Base-by-base conservation (phyloP, 2,888 invertebrate species). In the Clitarchus hookeri region DNA sequence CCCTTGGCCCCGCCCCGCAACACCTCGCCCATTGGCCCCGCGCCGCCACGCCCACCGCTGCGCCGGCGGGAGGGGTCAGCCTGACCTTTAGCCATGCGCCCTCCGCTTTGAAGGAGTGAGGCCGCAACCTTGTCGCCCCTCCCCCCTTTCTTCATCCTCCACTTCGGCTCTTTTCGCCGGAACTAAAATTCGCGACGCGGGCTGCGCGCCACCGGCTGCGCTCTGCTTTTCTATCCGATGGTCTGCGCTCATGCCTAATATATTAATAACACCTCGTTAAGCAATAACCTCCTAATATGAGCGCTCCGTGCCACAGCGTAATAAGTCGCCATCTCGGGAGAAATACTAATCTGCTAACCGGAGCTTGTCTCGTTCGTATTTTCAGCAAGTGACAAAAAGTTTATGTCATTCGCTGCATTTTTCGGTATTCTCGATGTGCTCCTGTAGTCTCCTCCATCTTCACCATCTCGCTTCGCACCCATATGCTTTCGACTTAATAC, bases 201-300 rank as follows among this genome's bases (percentile, higher is more conserved):
- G 91, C 90, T 48, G 48, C 84, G 84, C 48, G 26, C 25, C n/a
- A 6, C 44, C 83, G 93, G 91, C 90, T 93, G 93, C 91, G 93
- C 65, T 25, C 54, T 93, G 92, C 93, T 93, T 93, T 93, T 87
- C 90, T 91, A 87, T 90, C 90, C 88, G 89, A 91, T 87, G 90
- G n/a, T 23, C 90, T 79, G 90, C 91, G 87, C 88, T 90, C 88
- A 65, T 65, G 16, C 65, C 23, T 65, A 65, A 65, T 65, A n/a
- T n/a, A 23, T 23, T 65, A 65, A 65, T 65, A 65, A 23, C 23
- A 0, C 65, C 8, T 65, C n/a, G n/a, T 65, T 65, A 65, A n/a
- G 23, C 65, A 65, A 65, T 65, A 65, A 65, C 8, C 13, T 53
- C 13, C 19, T 4, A 19, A 16, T 19, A 36, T 36, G 23, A n/a